Percentiles rank a stretch among this genome's conserved stretches.
Conservation (phyloP, 2,888 invertebrate genomes). For the Loripinus fragilis region DNA sequence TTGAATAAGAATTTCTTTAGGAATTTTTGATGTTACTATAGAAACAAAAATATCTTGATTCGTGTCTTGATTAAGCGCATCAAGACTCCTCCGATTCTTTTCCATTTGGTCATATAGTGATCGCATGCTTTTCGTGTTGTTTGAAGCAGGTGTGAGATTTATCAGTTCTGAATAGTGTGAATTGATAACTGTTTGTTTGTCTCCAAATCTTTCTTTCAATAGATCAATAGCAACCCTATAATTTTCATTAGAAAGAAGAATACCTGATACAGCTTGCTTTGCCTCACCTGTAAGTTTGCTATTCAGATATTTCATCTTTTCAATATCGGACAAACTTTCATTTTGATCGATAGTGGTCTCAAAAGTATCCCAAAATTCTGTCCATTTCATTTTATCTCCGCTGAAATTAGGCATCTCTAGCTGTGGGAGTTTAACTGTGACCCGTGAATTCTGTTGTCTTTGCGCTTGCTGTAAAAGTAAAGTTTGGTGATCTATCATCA, state of each 20-base stretch:
- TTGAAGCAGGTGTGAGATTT: neutral
- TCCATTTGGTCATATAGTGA: constrained; percentile 8
- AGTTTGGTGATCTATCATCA: neutral
- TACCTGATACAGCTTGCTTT: neutral
- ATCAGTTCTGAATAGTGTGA: constrained; percentile 8
- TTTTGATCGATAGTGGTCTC: constrained; percentile 10
- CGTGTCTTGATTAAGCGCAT: constrained; percentile 24
- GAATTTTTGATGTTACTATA: constrained; percentile 25
- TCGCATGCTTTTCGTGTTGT: neutral
- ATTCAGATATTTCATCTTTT: constrained; percentile 1
- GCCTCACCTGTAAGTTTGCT: constrained; percentile 17
- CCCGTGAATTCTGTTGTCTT: neutral
- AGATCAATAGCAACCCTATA: neutral
- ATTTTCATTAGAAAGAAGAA: constrained; percentile 14
- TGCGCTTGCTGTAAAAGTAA: neutral
- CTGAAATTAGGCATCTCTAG: neutral
- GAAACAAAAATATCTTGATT: constrained; percentile 37
- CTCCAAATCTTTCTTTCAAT: constrained; percentile 14
- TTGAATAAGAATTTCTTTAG: constrained; percentile 25
- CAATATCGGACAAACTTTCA: neutral
- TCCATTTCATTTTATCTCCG: constrained; percentile 15
- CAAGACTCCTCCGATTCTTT: constrained; percentile 14
- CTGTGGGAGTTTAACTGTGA: neutral
- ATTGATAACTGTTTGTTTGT: constrained; percentile 8
- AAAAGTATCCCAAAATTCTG: constrained; percentile 15